Conservation (phyloP, 2,888 invertebrate genomes). For the Mesochorus sp. region DNA sequence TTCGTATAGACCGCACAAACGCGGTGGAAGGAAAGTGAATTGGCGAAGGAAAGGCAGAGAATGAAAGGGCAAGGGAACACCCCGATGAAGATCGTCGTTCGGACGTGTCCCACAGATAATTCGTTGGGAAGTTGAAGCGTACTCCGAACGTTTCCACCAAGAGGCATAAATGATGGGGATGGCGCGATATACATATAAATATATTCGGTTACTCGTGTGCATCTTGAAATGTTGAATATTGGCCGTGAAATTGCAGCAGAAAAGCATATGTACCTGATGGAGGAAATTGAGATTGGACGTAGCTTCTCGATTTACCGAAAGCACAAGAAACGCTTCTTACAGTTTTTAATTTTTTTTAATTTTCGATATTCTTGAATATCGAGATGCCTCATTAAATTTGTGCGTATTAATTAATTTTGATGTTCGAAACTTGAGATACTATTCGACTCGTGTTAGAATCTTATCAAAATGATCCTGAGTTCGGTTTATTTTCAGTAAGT, state of each 20-base stretch:
- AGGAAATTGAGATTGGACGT: constrained; percentile 35
- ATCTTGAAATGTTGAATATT: not conserved
- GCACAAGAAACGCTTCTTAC: constrained; percentile 12
- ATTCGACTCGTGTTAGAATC: too few relatives aligned
- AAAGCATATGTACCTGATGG: not conserved
- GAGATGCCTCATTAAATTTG: too few relatives aligned
- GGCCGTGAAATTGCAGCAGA: not conserved
- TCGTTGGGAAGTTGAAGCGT: not conserved
- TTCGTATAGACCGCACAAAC: constrained; percentile 27
- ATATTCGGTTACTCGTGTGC: not conserved
- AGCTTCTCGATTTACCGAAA: constrained; percentile 31
- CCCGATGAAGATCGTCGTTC: constrained; percentile 14
- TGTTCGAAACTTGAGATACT: too few relatives aligned
- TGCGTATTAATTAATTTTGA: too few relatives aligned
- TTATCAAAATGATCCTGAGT: too few relatives aligned
- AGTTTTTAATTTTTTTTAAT: too few relatives aligned
- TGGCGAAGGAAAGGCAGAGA: not conserved
- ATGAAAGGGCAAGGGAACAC: not conserved
- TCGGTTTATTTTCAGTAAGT: too few relatives aligned
- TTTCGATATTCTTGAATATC: too few relatives aligned
- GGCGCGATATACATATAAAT: not conserved
- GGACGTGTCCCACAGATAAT: constrained; percentile 1
- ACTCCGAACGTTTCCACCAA: not conserved
- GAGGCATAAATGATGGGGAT: not conserved
- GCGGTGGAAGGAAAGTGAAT: constrained; percentile 16